Evolutionary conservation across 2,113 vertebrate genomes (phyloP).

Genomic region (Perca schrenkii): DNA sequence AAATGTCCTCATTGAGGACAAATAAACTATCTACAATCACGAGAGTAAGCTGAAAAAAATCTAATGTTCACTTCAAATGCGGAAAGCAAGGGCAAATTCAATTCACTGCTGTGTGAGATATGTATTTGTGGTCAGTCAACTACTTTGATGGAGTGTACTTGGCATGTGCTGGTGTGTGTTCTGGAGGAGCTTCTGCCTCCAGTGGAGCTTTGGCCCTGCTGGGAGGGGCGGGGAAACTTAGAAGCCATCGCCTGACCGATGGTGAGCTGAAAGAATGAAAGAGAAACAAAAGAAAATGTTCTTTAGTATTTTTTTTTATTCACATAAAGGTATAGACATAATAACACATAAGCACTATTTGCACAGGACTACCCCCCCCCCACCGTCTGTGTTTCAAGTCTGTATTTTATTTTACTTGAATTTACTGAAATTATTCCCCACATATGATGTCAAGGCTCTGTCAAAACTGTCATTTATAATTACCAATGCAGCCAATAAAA

Average conservation of each 20-base stretch:
- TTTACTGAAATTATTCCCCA: no score
- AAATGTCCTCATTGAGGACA: no score
- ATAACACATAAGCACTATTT: neutral
- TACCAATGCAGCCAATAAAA: no score
- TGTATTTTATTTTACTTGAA: no score
- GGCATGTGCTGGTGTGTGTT: conserved; percentile 75
- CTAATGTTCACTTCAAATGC: no score
- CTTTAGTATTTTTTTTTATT: neutral
- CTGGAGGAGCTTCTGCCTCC: conserved; percentile 81
- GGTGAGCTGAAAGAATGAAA: conserved; percentile 86
- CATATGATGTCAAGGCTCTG: no score
- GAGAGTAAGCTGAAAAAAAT: neutral
- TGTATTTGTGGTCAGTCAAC: conserved; percentile 86
- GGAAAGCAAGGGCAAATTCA: no score
- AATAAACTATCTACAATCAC: neutral
- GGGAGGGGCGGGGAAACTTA: conserved; percentile 90
- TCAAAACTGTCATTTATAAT: no score
- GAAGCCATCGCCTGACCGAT: conserved; percentile 91
- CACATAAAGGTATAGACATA: neutral
- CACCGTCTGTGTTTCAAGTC: no score
- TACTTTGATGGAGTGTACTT: conserved; percentile 92
- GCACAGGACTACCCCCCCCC: no score
- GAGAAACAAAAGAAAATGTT: neutral
- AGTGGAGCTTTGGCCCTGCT: conserved; percentile 77
- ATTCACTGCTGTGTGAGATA: neutral